phyloP scores from a whole-genome alignment of 1,140 invertebrate species.

The Tigriopus japonicus region DNA sequence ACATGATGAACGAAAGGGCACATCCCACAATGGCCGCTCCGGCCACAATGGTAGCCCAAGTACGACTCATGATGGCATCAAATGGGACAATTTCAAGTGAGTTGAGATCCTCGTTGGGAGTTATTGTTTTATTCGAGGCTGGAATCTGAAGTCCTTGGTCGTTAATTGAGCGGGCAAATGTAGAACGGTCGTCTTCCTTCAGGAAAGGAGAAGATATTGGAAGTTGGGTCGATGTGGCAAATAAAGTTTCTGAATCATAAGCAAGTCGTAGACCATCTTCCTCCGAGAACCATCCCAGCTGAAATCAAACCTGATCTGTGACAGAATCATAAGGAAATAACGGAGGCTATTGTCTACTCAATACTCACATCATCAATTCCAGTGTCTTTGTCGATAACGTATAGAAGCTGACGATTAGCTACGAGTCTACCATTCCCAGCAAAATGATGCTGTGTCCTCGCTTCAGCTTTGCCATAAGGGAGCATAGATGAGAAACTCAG shows the following conservation, averaged over 20 bases:
- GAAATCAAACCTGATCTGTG: not conserved
- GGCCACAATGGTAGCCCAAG: not conserved
- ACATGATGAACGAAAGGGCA: conserved; percentile 9
- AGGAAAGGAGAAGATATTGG: too few relatives aligned
- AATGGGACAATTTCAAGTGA: not conserved
- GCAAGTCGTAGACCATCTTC: conserved; percentile 18
- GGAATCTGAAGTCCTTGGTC: too few relatives aligned
- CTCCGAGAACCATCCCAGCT: conserved; percentile 22
- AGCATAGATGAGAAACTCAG: conserved; percentile 18
- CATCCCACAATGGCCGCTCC: not conserved
- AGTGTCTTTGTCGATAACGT: not conserved
- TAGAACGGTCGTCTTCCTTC: too few relatives aligned
- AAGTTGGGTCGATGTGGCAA: conserved; percentile 17
- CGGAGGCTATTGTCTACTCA: not conserved
- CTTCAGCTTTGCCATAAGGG: conserved; percentile 18
- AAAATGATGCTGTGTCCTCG: conserved; percentile 11
- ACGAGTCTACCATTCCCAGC: conserved; percentile 15
- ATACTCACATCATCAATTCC: not conserved
- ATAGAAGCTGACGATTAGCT: conserved; percentile 4
- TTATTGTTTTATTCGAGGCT: too few relatives aligned
- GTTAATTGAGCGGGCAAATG: too few relatives aligned
- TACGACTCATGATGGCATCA: not conserved
- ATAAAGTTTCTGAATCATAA: too few relatives aligned
- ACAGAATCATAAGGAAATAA: too few relatives aligned
- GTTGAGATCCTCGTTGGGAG: too few relatives aligned